Percentiles rank a stretch among this genome's conserved stretches.
phyloP scores from a whole-genome alignment of 1,140 invertebrate species.

The Calosoma granatense region DNA sequence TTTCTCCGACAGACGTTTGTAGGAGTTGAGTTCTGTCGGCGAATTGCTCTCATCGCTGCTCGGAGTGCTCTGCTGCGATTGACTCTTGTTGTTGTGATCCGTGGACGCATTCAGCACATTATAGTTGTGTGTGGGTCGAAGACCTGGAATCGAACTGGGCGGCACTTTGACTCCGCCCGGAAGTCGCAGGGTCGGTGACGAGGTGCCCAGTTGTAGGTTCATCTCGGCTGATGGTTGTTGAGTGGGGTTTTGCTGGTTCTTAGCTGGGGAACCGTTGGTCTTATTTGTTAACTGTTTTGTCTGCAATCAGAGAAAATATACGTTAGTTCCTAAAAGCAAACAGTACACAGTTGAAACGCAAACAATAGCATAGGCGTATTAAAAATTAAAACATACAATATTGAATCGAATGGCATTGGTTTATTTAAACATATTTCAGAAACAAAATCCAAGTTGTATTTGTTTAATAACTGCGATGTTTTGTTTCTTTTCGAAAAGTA shows the following conservation, averaged over 20 bases:
- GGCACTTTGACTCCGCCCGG: conserved; percentile 36
- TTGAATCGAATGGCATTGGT: too few species aligned
- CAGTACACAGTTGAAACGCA: too few species aligned
- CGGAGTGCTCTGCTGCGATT: conserved; percentile 53
- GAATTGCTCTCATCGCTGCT: conserved; percentile 79
- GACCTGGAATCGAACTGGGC: conserved; percentile 42
- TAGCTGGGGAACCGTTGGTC: background rate
- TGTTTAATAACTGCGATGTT: too few species aligned
- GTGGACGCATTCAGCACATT: conserved; percentile 38
- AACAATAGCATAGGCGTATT: too few species aligned
- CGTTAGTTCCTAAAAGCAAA: background rate
- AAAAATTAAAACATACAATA: too few species aligned
- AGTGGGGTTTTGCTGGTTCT: conserved; percentile 13
- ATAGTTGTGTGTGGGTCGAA: conserved; percentile 40
- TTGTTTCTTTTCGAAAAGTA: too few species aligned
- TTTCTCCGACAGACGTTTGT: conserved; percentile 68
- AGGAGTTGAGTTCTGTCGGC: conserved; percentile 79
- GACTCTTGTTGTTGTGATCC: conserved; percentile 35
- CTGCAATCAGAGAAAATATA: conserved; percentile 17
- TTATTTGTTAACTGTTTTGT: conserved; percentile 24
- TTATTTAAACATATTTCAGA: too few species aligned
- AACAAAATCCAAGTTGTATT: too few species aligned
- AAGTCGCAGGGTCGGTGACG: conserved; percentile 40
- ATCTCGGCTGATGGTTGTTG: conserved; percentile 34
- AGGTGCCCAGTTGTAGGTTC: conserved; percentile 42